phyloP scores from a whole-genome alignment of 2,113 vertebrate species.

The Microtus ochrogaster region DNA sequence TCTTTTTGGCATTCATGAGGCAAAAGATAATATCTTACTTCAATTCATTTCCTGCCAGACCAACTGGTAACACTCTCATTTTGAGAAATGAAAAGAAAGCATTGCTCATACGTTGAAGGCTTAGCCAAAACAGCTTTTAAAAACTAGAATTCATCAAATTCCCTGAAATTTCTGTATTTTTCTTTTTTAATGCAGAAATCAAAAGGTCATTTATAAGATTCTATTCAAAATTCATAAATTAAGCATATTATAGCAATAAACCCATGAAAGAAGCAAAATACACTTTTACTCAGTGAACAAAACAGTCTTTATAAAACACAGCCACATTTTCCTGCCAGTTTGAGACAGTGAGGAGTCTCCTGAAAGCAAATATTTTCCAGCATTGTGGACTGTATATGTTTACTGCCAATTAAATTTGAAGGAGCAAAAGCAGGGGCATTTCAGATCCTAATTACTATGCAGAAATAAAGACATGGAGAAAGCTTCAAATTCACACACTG shows the following conservation, averaged over 20 bases:
- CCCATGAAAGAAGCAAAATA: slow-evolving; percentile 19
- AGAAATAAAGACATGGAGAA: slow-evolving; percentile 23
- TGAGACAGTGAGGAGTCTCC: slow-evolving; percentile 20
- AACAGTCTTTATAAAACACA: slow-evolving; percentile 41
- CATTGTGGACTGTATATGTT: slow-evolving; percentile 17
- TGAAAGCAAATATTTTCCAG: slow-evolving; percentile 34
- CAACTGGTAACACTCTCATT: slow-evolving; percentile 11
- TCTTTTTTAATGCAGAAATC: background rate
- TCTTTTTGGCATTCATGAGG: background rate
- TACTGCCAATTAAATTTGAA: slow-evolving; percentile 60
- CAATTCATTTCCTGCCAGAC: background rate
- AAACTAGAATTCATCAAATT: slow-evolving; percentile 42
- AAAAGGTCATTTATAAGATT: slow-evolving; percentile 17
- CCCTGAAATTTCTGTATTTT: slow-evolving; percentile 1
- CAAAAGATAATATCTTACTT: slow-evolving; percentile 35
- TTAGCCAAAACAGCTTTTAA: background rate
- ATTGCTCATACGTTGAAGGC: background rate
- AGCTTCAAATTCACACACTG: background rate
- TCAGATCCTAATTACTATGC: slow-evolving; percentile 51
- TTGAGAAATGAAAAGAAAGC: slow-evolving; percentile 45
- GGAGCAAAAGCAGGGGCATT: slow-evolving; percentile 5
- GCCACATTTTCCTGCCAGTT: slow-evolving; percentile 46
- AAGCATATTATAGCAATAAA: slow-evolving; percentile 47
- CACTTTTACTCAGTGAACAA: slow-evolving; percentile 14
- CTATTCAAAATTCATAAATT: slow-evolving; percentile 50